phyloP scores from a whole-genome alignment of 2,888 invertebrate species.

The Lysandra coridon region DNA sequence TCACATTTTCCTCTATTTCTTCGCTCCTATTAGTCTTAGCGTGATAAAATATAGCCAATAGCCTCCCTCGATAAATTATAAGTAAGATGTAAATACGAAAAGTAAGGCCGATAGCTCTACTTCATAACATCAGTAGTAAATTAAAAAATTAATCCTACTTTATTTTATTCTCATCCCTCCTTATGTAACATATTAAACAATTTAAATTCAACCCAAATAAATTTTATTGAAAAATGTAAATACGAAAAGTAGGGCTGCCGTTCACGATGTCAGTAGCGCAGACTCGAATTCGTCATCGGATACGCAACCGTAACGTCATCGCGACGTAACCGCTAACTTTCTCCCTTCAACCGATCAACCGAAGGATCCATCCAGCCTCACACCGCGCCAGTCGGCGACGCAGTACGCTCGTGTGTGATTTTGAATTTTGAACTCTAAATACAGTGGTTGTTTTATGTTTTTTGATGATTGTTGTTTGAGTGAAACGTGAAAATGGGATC shows the following conservation, averaged over 20 bases:
- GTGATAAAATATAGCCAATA: too few relatives aligned
- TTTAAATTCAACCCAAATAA: conserved; percentile 26
- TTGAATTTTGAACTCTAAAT: conserved; percentile 48
- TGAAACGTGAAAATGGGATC: conserved; percentile 68
- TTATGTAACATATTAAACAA: background rate
- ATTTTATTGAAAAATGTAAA: conserved; percentile 31
- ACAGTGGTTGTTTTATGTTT: conserved; percentile 49
- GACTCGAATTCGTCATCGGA: conserved; percentile 74
- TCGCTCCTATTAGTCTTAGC: too few relatives aligned
- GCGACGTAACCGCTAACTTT: conserved; percentile 77
- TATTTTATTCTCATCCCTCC: background rate
- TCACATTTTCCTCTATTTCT: too few relatives aligned
- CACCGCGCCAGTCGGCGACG: conserved; percentile 62
- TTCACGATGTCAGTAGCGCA: conserved; percentile 75
- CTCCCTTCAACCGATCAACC: conserved; percentile 55
- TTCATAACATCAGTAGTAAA: too few relatives aligned
- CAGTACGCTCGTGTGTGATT: conserved; percentile 61
- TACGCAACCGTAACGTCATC: conserved; percentile 78
- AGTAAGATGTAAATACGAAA: background rate
- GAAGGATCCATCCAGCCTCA: conserved; percentile 55
- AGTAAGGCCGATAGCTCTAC: background rate
- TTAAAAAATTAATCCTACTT: background rate
- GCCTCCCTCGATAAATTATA: too few relatives aligned
- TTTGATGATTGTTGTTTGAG: conserved; percentile 49
- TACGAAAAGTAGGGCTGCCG: conserved; percentile 60